Conservation (phyloP, 2,113 vertebrate species). For the Callionymus lyra region DNA sequence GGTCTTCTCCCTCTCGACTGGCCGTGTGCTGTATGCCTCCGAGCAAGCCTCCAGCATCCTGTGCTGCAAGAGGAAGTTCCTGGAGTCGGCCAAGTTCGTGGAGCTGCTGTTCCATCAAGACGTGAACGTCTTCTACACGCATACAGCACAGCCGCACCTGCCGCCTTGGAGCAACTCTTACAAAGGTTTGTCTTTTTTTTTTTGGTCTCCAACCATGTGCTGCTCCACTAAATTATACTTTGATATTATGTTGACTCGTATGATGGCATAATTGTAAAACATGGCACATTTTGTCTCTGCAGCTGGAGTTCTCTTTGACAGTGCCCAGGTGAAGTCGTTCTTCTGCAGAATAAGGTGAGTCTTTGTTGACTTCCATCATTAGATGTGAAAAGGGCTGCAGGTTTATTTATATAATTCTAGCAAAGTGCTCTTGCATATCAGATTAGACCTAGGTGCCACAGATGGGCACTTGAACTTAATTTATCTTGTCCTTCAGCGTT, state of each 20-base stretch:
- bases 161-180: conserved; percentile 73
- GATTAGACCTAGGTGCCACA: no score
- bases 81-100: conserved; percentile 75
- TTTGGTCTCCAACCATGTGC: no score
- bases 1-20: conserved; percentile 78
- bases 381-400: no score
- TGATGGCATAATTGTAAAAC: no score
- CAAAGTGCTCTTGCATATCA: no score
- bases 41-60: conserved; percentile 78
- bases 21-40: conserved; percentile 73
- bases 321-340: conserved; percentile 79
- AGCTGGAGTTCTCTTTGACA: conserved; percentile 66
- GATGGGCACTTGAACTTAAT: no score
- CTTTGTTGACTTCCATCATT: background rate
- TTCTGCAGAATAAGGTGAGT: conserved; percentile 87
- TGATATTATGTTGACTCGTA: no score
- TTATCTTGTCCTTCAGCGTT: no score
- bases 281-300: conserved; percentile 29
- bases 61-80: conserved; percentile 72
- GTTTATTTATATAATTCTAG: no score
- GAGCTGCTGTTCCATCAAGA: conserved; percentile 83
- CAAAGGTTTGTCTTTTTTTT: conserved; percentile 28
- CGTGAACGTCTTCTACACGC: conserved; percentile 75
- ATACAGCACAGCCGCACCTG: conserved; percentile 74
- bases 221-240: no score